These are phyloP conservation scores for Apotomis capreana DNA, from an alignment of 2,888 invertebrate species.

Conservation along the genomic window DNA sequence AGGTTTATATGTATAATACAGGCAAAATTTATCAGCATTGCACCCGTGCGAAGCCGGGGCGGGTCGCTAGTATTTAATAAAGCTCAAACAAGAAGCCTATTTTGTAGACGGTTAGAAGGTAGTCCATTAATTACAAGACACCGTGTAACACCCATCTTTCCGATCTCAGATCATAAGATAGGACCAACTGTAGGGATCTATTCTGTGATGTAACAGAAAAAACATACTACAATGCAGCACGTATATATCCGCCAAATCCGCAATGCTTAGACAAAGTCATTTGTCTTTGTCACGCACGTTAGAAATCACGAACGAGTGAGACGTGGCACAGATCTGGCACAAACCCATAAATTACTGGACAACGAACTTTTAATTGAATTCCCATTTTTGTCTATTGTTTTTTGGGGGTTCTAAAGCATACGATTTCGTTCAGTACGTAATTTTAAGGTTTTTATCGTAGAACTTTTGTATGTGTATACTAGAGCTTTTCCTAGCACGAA, in stretches of 20 bases:
- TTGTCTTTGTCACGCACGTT: slow-evolving; percentile 22
- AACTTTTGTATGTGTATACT: neutral
- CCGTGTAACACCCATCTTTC: no score
- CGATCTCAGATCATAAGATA: no score
- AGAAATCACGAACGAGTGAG: slow-evolving; percentile 22
- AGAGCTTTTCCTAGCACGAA: no score
- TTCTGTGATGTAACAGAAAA: neutral
- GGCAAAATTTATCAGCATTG: no score
- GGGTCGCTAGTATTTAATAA: no score
- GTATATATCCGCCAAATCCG: slow-evolving; percentile 12
- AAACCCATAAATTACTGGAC: slow-evolving; percentile 24
- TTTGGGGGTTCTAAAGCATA: neutral
- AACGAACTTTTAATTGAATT: slow-evolving; percentile 23
- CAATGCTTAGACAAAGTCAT: slow-evolving; percentile 19
- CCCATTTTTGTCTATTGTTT: slow-evolving; percentile 6
- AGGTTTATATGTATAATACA: no score
- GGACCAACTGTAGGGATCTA: no score
- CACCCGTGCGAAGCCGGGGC: no score
- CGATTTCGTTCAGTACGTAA: neutral
- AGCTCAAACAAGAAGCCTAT: no score
- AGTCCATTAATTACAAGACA: no score
- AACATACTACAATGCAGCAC: slow-evolving; percentile 8
- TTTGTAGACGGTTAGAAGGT: no score
- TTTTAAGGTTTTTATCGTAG: neutral
- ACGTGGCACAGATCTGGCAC: slow-evolving; percentile 28